Conservation (phyloP, 2,113 vertebrate genomes). For the rabbit (Oryctolagus cuniculus) region DNA sequence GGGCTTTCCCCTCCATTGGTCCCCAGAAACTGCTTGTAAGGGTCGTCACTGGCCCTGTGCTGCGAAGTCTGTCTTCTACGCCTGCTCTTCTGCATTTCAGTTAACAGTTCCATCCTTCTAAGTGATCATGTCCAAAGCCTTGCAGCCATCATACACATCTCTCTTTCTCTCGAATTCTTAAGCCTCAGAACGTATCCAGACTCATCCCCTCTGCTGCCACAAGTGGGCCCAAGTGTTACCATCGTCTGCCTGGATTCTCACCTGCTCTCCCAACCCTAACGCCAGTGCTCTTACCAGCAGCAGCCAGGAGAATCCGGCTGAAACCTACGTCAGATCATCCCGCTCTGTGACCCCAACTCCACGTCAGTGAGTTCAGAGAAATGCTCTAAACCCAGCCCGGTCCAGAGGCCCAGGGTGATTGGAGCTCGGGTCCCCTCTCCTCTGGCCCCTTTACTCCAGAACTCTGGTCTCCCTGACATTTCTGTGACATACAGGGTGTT, state of each 20-base stretch:
- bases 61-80: not conserved
- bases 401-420: too few species aligned
- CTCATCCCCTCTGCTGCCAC: not conserved
- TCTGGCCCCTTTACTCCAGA: not conserved
- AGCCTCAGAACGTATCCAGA: not conserved
- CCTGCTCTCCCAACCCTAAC: not conserved
- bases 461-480: not conserved
- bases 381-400: too few species aligned
- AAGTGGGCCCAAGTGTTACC: not conserved
- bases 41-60: not conserved
- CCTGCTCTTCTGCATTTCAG: not conserved
- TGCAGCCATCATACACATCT: not conserved
- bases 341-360: not conserved
- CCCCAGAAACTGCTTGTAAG: not conserved
- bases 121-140: not conserved
- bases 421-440: too few species aligned
- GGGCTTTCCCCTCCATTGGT: not conserved
- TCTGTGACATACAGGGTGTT: not conserved
- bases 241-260: not conserved
- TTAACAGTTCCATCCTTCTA: not conserved
- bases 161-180: not conserved
- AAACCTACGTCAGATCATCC: not conserved
- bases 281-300: too few species aligned
- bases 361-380: not conserved
- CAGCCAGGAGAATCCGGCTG: not conserved